Evolutionary conservation across 2,888 invertebrate species (phyloP).

Genomic region (Cybosia mesomella): DNA sequence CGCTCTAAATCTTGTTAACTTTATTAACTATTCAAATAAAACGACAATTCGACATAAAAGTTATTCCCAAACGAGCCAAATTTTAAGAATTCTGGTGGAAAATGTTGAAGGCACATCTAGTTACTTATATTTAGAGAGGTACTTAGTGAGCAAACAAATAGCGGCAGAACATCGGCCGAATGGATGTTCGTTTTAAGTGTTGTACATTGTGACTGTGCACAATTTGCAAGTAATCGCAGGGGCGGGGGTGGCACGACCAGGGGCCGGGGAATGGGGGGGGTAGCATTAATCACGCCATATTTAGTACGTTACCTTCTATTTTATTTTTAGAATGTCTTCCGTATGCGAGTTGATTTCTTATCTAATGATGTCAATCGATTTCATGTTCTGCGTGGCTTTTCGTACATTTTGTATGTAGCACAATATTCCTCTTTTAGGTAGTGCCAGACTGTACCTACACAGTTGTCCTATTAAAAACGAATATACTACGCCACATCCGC

Average conservation of each 20-base stretch:
- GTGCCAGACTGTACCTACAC: neutral
- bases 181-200: neutral
- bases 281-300: constrained; percentile 34
- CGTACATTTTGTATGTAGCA: neutral
- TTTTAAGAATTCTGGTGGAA: neutral
- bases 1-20: too few relatives aligned
- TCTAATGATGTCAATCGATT: neutral
- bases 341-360: constrained; percentile 15
- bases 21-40: neutral
- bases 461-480: neutral
- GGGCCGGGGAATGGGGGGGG: neutral
- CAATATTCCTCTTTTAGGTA: neutral
- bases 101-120: too few relatives aligned
- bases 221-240: constrained; percentile 26
- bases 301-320: constrained; percentile 24
- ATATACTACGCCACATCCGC: neutral
- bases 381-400: neutral
- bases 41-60: neutral
- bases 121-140: neutral
- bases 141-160: neutral
- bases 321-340: constrained; percentile 28
- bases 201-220: constrained; percentile 18
- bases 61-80: neutral
- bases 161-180: neutral
- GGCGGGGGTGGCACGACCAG: neutral